Evolutionary conservation across 2,797 vertebrate genomes (phyloP).

Genomic region (Pangasius sanitwongsei): DNA sequence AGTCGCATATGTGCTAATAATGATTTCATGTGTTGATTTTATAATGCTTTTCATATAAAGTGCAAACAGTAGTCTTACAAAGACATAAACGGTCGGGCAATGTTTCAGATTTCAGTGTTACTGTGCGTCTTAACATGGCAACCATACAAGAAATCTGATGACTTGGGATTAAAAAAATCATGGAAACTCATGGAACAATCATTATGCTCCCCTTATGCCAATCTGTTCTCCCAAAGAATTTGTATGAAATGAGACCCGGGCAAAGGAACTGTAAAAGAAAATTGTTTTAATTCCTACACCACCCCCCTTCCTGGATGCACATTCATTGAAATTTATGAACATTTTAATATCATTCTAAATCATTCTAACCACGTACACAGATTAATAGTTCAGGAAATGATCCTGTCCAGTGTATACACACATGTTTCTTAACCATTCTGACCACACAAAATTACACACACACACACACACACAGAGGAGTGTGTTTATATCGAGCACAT

Average conservation of each 20-base stretch:
- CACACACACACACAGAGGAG: constrained; percentile 1
- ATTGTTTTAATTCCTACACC: constrained; percentile 22
- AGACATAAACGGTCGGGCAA: neutral
- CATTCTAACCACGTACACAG: constrained; percentile 16
- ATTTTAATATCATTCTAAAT: constrained; percentile 18
- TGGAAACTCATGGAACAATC: constrained; percentile 21
- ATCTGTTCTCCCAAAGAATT: constrained; percentile 14
- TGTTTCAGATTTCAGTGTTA: neutral
- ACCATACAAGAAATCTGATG: neutral
- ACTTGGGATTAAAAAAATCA: neutral
- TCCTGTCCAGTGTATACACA: constrained; percentile 22
- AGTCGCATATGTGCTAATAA: neutral
- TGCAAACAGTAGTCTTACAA: neutral
- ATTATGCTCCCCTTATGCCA: constrained; percentile 19
- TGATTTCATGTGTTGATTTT: neutral
- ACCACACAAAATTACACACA: constrained; percentile 15
- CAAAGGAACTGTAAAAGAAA: constrained; percentile 25
- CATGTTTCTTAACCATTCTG: neutral
- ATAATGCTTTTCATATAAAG: neutral
- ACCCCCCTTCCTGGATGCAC: constrained; percentile 1
- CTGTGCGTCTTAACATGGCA: neutral
- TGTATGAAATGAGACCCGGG: constrained; percentile 25
- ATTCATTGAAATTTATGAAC: constrained; percentile 11
- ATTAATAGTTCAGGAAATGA: constrained; percentile 30
- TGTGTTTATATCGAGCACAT: constrained; percentile 46